phyloP scores from a whole-genome alignment of 2,888 invertebrate species.

The Athalia cordata region DNA sequence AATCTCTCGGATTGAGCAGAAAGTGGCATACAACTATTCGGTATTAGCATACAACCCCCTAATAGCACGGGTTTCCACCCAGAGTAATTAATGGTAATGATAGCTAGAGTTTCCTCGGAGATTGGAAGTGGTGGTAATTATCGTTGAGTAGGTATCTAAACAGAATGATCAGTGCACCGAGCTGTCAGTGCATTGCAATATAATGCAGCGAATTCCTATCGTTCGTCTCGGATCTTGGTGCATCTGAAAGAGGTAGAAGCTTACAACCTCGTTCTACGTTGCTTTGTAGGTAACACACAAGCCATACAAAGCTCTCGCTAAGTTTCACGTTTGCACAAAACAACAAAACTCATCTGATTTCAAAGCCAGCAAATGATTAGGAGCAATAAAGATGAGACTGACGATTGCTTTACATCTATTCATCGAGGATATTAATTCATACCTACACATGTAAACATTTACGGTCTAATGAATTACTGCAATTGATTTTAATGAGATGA shows the following conservation, averaged over 20 bases:
- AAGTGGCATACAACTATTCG: not conserved
- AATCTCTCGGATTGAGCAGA: not conserved
- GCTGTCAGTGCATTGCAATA: slow-evolving; percentile 35
- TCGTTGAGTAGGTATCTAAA: slow-evolving; percentile 43
- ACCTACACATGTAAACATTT: no score
- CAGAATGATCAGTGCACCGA: slow-evolving; percentile 32
- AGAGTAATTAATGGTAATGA: slow-evolving; percentile 49
- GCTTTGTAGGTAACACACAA: no score
- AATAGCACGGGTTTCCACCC: slow-evolving; percentile 36
- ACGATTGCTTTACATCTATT: no score
- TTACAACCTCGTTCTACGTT: slow-evolving; percentile 10
- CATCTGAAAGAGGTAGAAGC: slow-evolving; percentile 30
- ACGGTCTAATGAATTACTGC: no score
- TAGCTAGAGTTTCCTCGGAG: slow-evolving; percentile 47
- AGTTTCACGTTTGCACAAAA: not conserved
- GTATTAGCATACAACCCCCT: not conserved
- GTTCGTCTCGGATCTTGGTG: slow-evolving; percentile 30
- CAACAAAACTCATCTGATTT: slow-evolving; percentile 17
- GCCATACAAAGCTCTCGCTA: not conserved
- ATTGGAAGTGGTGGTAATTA: slow-evolving; percentile 59
- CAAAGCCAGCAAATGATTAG: slow-evolving; percentile 2
- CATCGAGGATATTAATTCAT: no score
- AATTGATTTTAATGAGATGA: no score
- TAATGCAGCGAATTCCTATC: slow-evolving; percentile 22
- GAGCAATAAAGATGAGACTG: not conserved